Evolutionary conservation across 1,140 invertebrate species (phyloP).

Genomic region (Drosophila virilis): DNA sequence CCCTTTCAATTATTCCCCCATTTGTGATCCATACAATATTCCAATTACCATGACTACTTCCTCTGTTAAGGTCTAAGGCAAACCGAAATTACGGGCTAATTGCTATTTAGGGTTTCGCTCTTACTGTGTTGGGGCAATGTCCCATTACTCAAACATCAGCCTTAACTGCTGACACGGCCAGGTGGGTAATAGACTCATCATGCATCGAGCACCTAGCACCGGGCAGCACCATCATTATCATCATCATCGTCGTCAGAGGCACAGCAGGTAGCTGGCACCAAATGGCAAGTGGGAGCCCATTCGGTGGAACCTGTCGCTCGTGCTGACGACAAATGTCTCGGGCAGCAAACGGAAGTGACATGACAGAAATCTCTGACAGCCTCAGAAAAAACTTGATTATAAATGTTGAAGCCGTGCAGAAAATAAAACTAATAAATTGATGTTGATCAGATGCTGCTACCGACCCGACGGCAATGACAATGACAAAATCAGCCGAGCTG

Average conservation of each 20-base stretch:
- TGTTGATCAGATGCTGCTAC: slow-evolving; percentile 57
- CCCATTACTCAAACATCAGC: slow-evolving; percentile 72
- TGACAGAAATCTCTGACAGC: slow-evolving; percentile 56
- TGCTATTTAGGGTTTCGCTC: slow-evolving; percentile 71
- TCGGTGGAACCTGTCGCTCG: slow-evolving; percentile 63
- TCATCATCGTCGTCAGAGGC: slow-evolving; percentile 21
- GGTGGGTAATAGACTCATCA: slow-evolving; percentile 74
- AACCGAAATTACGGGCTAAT: slow-evolving; percentile 73
- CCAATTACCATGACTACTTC: slow-evolving; percentile 77
- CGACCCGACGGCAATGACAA: slow-evolving; percentile 61
- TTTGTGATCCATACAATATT: slow-evolving; percentile 49
- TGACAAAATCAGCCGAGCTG: slow-evolving; percentile 73
- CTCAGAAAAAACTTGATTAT: slow-evolving; percentile 62
- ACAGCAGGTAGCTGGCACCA: slow-evolving; percentile 41
- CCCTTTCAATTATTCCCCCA: slow-evolving; percentile 58
- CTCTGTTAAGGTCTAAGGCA: slow-evolving; percentile 26
- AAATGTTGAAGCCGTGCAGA: slow-evolving; percentile 62
- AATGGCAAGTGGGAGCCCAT: slow-evolving; percentile 8
- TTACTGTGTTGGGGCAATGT: slow-evolving; percentile 36
- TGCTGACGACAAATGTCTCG: slow-evolving; percentile 77
- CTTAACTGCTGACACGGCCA: slow-evolving; percentile 65
- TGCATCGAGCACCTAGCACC: slow-evolving; percentile 2
- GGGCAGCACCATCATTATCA: slow-evolving; percentile 28
- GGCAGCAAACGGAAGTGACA: slow-evolving; percentile 65
- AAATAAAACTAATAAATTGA: slow-evolving; percentile 80